Conservation (phyloP, 2,888 invertebrate genomes). For the Polydrusus cervinus region DNA sequence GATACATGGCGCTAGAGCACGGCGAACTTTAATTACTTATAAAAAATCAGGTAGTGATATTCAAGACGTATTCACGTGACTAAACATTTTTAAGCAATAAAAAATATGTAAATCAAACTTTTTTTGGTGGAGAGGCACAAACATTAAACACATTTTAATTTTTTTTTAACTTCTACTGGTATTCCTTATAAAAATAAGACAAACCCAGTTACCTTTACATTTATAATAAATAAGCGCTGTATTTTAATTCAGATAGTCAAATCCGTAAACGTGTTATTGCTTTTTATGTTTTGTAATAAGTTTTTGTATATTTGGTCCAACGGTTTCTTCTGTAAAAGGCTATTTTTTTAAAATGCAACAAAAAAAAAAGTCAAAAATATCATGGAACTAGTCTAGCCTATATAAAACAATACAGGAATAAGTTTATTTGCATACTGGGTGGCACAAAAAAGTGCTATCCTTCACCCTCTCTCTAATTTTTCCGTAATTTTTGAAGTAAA, state of each 20-base stretch:
- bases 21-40: no score
- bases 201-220: neutral
- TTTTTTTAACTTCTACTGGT: no score
- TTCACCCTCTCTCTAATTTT: no score
- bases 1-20: no score
- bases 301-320: constrained; percentile 44
- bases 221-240: neutral
- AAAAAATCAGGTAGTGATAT: no score
- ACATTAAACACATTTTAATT: neutral
- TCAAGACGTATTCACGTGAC: no score
- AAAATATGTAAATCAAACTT: no score
- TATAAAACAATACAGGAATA: constrained; percentile 3
- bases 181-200: neutral
- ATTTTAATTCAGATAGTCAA: constrained; percentile 10
- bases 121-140: neutral
- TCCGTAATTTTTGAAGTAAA: no score
- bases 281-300: constrained; percentile 25
- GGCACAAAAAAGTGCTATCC: no score
- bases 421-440: neutral
- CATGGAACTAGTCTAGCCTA: constrained; percentile 19
- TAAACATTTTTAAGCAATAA: no score
- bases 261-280: constrained; percentile 35
- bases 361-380: constrained; percentile 30
- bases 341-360: constrained; percentile 28
- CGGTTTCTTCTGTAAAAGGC: constrained; percentile 38